Conservation (phyloP, 1,140 invertebrate genomes). For the Pseudobourletiella spinata region DNA sequence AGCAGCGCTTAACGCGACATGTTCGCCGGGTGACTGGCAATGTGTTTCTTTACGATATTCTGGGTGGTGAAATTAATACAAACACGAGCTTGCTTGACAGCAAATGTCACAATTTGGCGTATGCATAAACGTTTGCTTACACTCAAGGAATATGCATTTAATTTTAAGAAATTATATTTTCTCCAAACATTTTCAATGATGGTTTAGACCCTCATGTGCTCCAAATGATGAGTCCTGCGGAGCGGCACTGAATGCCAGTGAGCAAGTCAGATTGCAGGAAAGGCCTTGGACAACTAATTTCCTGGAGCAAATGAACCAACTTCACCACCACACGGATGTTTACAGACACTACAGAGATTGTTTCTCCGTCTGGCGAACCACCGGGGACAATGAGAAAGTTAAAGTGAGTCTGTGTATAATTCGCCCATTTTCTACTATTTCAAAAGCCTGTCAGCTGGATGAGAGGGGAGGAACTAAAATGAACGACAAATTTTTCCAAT, state of each 20-base stretch:
- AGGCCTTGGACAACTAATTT: not conserved
- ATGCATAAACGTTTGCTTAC: too few species aligned
- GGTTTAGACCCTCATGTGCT: not conserved
- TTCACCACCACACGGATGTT: constrained; percentile 9
- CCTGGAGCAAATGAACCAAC: not conserved
- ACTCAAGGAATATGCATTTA: too few species aligned
- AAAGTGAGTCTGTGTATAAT: not conserved
- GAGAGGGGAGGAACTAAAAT: too few species aligned
- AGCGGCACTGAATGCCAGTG: not conserved
- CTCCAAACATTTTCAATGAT: too few species aligned
- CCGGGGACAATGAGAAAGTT: not conserved
- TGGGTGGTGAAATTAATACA: not conserved
- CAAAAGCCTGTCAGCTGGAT: too few species aligned
- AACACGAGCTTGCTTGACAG: not conserved
- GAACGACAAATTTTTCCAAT: too few species aligned
- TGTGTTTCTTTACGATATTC: constrained; percentile 24
- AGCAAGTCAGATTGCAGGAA: too few species aligned
- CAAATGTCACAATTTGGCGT: not conserved
- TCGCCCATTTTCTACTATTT: too few species aligned
- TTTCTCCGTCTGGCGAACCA: not conserved
- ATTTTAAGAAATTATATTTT: too few species aligned
- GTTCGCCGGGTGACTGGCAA: constrained; percentile 25
- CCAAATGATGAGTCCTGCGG: not conserved
- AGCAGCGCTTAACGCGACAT: constrained; percentile 22
- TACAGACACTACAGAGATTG: constrained; percentile 22